Conservation (phyloP, 1,140 invertebrate species). For the Lepeophtheirus salmonis region DNA sequence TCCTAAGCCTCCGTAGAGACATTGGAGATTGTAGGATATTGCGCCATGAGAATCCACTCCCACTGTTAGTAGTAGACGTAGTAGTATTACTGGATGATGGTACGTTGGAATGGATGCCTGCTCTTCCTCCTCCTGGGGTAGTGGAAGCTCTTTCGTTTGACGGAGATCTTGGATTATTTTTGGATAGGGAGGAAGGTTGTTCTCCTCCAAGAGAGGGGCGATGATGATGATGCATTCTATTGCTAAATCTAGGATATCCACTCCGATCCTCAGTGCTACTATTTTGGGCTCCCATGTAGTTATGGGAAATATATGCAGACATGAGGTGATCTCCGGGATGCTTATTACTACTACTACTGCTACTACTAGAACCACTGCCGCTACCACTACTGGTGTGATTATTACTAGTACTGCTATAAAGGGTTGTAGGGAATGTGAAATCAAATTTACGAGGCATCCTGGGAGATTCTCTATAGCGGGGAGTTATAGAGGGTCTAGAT, state of each 20-base stretch:
- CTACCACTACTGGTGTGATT: not conserved
- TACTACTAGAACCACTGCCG: not conserved
- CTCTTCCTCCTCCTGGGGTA: not conserved
- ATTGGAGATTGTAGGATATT: not conserved
- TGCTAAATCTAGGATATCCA: not conserved
- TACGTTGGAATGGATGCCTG: not conserved
- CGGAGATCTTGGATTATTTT: not conserved
- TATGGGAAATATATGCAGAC: no score
- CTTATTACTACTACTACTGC: not conserved
- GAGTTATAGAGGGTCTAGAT: not conserved
- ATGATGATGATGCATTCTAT: not conserved
- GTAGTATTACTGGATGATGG: not conserved
- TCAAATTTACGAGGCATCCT: not conserved
- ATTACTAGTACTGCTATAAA: not conserved
- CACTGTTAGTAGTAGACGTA: no score
- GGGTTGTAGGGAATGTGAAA: not conserved
- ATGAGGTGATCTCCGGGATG: not conserved
- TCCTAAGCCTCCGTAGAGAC: not conserved
- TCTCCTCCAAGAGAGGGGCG: not conserved
- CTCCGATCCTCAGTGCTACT: not conserved
- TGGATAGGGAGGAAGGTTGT: not conserved
- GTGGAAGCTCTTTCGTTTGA: not conserved
- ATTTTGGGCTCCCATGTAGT: no score
- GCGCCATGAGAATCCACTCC: not conserved
- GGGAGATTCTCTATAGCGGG: conserved; percentile 16